phyloP scores from a whole-genome alignment of 2,797 vertebrate genomes.

The Lithobates sylvaticus region DNA sequence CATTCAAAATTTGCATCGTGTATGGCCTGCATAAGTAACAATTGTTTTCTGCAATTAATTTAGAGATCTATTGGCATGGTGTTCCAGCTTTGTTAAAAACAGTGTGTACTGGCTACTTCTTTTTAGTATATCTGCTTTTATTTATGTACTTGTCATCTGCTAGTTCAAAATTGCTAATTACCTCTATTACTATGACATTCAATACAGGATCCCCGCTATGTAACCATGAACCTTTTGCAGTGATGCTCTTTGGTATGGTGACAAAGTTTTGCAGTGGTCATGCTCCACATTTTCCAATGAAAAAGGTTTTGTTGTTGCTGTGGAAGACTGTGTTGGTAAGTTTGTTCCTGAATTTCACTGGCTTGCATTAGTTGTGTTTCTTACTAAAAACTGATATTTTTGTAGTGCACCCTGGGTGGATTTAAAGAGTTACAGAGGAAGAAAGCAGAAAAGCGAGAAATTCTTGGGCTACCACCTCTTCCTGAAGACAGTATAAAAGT shows the following conservation, averaged over 20 bases:
- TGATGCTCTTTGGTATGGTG: slow-evolving; percentile 98
- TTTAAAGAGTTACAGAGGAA: slow-evolving; percentile 93
- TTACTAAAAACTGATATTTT: background rate
- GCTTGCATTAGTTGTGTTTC: background rate
- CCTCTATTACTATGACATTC: background rate
- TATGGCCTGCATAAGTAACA: too few species aligned
- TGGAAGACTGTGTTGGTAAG: slow-evolving; percentile 97
- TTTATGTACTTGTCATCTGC: too few species aligned
- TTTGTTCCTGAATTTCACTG: background rate
- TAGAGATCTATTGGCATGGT: too few species aligned
- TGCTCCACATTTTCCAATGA: slow-evolving; percentile 98
- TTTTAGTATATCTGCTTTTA: too few species aligned
- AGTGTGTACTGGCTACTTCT: too few species aligned
- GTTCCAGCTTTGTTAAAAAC: too few species aligned
- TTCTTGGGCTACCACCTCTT: slow-evolving; percentile 88
- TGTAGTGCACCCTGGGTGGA: slow-evolving; percentile 92
- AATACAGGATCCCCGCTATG: slow-evolving; percentile 88
- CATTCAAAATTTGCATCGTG: too few species aligned
- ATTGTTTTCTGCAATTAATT: too few species aligned
- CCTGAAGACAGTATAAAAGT: slow-evolving; percentile 97
- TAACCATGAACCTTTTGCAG: slow-evolving; percentile 94
- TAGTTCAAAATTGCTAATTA: too few species aligned
- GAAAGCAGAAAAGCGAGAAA: slow-evolving; percentile 86
- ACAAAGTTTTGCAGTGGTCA: slow-evolving; percentile 99
- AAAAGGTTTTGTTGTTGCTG: slow-evolving; percentile 93